phyloP scores from a whole-genome alignment of 2,888 invertebrate genomes.

The Drosophila hamatofila region DNA sequence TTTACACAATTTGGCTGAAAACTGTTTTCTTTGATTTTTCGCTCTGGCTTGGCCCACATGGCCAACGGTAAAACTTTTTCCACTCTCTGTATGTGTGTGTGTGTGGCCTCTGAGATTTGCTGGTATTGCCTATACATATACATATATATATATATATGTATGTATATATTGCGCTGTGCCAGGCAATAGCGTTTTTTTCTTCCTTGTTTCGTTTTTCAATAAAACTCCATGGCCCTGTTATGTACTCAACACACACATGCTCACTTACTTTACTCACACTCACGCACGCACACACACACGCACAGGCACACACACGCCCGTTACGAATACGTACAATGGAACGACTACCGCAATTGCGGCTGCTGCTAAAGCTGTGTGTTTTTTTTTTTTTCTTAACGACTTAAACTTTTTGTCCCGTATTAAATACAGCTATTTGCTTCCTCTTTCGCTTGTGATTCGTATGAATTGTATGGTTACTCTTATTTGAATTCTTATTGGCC shows the following conservation, averaged over 20 bases:
- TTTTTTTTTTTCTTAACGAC: constrained; percentile 13
- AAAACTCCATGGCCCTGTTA: constrained; percentile 81
- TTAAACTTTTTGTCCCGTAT: constrained; percentile 24
- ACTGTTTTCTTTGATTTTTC: constrained; percentile 47
- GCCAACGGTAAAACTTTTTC: constrained; percentile 50
- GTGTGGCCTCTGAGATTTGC: constrained; percentile 48
- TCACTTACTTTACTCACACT: constrained; percentile 31
- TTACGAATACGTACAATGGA: constrained; percentile 60
- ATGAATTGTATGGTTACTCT: constrained; percentile 34
- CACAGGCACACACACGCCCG: constrained; percentile 55
- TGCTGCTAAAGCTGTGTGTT: constrained; percentile 23
- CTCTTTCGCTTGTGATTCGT: constrained; percentile 22
- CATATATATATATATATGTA: constrained; percentile 1
- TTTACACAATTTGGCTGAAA: constrained; percentile 45
- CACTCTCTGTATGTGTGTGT: constrained; percentile 24
- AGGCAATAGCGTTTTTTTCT: constrained; percentile 19
- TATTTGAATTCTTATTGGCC: constrained; percentile 48
- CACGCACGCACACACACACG: constrained; percentile 52
- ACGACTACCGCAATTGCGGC: constrained; percentile 34
- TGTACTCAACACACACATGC: constrained; percentile 75
- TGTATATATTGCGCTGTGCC: constrained; percentile 20
- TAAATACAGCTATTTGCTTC: constrained; percentile 20
- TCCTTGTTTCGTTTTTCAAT: constrained; percentile 66
- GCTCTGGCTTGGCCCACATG: constrained; percentile 61
- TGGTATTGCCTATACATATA: constrained; percentile 22